phyloP scores from a whole-genome alignment of 2,888 invertebrate species.

The Folsomia manolachei region DNA sequence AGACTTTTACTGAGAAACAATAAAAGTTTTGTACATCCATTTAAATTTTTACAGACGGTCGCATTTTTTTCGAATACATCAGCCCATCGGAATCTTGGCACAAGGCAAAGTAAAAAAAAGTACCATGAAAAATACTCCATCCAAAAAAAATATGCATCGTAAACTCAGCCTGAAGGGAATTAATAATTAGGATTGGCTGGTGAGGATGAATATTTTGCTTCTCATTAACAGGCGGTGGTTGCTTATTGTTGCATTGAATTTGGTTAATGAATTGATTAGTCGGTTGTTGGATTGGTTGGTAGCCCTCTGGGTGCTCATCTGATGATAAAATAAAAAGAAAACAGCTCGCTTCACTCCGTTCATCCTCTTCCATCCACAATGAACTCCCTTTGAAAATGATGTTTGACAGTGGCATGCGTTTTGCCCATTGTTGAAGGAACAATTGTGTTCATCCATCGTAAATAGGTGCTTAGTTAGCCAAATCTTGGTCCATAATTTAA shows the following conservation, averaged over 20 bases:
- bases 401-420: constrained; percentile 8
- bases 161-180: background rate
- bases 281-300: background rate
- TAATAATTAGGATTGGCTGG: background rate
- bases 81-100: background rate
- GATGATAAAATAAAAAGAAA: background rate
- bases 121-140: background rate
- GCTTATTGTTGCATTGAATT: constrained; percentile 5
- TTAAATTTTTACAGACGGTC: no score
- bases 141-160: background rate
- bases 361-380: background rate
- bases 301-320: background rate
- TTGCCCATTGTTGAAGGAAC: background rate
- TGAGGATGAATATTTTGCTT: background rate
- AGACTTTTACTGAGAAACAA: background rate
- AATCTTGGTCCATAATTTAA: background rate
- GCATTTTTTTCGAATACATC: no score
- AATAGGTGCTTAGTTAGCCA: constrained; percentile 4
- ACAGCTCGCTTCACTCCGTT: no score
- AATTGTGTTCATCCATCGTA: background rate
- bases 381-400: background rate
- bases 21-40: no score
- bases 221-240: constrained; percentile 2
- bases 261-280: constrained; percentile 8
- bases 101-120: background rate